These are phyloP conservation scores for Balearica regulorum DNA, from an alignment of 2,797 vertebrate species.

Conservation along the genomic window DNA sequence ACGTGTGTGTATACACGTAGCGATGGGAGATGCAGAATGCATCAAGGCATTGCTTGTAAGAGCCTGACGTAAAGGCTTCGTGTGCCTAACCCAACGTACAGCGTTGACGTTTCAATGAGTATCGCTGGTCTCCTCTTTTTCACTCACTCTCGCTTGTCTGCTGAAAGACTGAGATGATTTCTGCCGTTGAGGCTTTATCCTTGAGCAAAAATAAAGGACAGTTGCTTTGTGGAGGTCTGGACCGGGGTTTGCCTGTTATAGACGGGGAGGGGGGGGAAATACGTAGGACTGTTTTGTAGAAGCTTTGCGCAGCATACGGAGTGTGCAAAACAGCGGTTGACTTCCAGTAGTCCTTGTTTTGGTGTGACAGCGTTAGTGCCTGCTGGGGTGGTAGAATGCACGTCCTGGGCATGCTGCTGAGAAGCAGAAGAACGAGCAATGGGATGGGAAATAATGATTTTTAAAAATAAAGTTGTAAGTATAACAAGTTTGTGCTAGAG, in stretches of 20 bases:
- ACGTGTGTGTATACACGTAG: background rate
- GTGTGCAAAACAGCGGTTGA: background rate
- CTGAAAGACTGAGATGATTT: background rate
- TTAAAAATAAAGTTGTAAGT: background rate
- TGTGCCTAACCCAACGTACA: background rate
- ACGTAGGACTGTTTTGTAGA: background rate
- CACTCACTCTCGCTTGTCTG: background rate
- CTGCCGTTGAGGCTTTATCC: background rate
- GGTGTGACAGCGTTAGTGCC: background rate
- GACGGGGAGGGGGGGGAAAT: background rate
- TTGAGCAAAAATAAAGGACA: background rate
- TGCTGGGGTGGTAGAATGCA: no score
- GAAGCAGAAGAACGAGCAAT: background rate
- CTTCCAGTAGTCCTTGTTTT: background rate
- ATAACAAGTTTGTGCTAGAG: background rate
- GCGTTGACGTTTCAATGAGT: background rate
- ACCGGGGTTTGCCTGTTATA: background rate
- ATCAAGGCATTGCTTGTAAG: background rate
- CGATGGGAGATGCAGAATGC: background rate
- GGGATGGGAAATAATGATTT: background rate
- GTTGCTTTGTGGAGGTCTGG: background rate
- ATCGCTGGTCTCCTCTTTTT: background rate
- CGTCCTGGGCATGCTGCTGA: background rate
- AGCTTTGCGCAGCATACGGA: background rate
- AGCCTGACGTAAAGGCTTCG: background rate